Evolutionary conservation across 2,797 vertebrate genomes (phyloP), one percentile per base, ranked within the genome.

Genomic region (Epinephelus awoara): DNA sequence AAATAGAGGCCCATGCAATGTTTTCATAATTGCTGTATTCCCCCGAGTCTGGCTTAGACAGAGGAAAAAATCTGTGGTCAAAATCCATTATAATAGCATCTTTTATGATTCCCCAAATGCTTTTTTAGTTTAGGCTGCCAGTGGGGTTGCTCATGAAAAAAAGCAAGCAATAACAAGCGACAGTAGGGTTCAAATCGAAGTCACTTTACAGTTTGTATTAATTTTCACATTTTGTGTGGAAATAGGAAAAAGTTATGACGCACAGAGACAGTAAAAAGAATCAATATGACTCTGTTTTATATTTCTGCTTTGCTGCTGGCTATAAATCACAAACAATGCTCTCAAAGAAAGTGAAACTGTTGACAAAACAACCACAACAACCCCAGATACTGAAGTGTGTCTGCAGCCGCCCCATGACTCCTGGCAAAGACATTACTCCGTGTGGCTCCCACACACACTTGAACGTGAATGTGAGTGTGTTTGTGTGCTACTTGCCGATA

Each of bases 121-220:
- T 72, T 89, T 87, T 91, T 87, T 85, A 86, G 73, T 85, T 87
- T 84, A 49, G 73, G 46, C 77, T 88, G 89, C 82, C 74, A 71
- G 77, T 86, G 79, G 84, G 75, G 79, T 82, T 85, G 78, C 86
- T 87, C 84, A 62, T 83, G 79, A 85, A 79, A 83, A 82, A 86
- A 79, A 88, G 56, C 55, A 57, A 79, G 75, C 72, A 82, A 88
- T 76, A 91, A 90, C 70, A 88, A 89, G 77, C 47, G 29, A 86
- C 83, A 80, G 83, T 82, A 63, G 85, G 82, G 89, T 89, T 92
- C 79, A 92, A 90, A 90, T 90, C 77, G 62, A 92, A 90, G 86
- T 84, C 84, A 84, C 86, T 91, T 88, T 82, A 83, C 59, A 83
- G 87, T 91, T 88, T 85, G 84, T 85, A 82, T 92, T 90, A 69